These are phyloP conservation scores for Philonicus albiceps DNA, from an alignment of 2,888 invertebrate species.

Conservation along the genomic window DNA sequence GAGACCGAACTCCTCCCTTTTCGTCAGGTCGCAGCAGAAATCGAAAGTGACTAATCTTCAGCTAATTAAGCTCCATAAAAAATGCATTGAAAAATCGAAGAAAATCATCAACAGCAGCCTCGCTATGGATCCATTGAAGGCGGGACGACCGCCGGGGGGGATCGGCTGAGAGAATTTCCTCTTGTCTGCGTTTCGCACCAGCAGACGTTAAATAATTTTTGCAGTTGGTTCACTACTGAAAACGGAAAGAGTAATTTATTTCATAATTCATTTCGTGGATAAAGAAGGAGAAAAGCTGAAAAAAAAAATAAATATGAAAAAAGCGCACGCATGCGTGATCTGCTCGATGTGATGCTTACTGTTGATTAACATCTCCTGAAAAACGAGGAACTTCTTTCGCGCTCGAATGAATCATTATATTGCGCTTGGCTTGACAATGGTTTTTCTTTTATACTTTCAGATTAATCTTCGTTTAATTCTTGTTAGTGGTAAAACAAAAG, in stretches of 20 bases:
- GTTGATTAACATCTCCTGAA: constrained; percentile 13
- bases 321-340: constrained; percentile 12
- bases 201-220: constrained; percentile 4
- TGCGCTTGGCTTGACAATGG: background rate
- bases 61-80: background rate
- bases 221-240: constrained; percentile 16
- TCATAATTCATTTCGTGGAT: constrained; percentile 19
- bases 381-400: background rate
- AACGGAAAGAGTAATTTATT: constrained; percentile 37
- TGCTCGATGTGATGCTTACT: background rate
- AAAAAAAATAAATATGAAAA: background rate
- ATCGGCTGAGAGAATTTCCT: constrained; percentile 7
- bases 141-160: background rate
- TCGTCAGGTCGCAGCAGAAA: background rate
- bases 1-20: background rate
- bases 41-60: constrained; percentile 22
- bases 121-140: background rate
- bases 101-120: background rate
- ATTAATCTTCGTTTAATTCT: constrained; percentile 97
- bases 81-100: background rate
- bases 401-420: background rate
- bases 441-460: constrained; percentile 66
- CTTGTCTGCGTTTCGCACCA: constrained; percentile 33
- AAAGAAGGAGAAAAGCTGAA: background rate
- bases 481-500: constrained; percentile 99